Evolutionary conservation across 2,888 invertebrate genomes (phyloP).

Genomic region (Macrostomum cliftonense): DNA sequence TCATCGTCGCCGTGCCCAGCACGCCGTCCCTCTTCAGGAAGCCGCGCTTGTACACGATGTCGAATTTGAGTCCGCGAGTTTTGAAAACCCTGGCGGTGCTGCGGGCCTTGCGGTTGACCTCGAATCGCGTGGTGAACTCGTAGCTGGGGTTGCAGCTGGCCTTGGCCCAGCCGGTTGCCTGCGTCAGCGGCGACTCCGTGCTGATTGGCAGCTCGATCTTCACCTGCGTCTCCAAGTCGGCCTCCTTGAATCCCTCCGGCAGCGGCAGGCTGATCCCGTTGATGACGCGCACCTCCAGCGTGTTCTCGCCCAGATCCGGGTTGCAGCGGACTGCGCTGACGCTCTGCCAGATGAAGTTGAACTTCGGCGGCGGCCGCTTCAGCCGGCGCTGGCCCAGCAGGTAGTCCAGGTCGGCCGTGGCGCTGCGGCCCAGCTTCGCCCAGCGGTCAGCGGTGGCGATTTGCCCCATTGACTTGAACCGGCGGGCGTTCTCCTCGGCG

Average conservation of each 20-base stretch:
- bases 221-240: constrained; percentile 59
- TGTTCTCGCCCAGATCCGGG: constrained; percentile 70
- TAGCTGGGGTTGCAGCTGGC: constrained; percentile 60
- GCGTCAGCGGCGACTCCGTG: constrained; percentile 41
- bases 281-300: constrained; percentile 63
- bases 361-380: constrained; percentile 51
- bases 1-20: constrained; percentile 61
- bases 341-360: constrained; percentile 66
- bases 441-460: too few relatives aligned
- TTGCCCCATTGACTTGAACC: too few relatives aligned
- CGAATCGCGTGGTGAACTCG: constrained; percentile 41
- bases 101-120: constrained; percentile 57
- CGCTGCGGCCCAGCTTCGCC: too few relatives aligned
- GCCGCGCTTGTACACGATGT: constrained; percentile 77
- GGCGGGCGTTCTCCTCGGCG: too few relatives aligned
- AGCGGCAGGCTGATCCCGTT: constrained; percentile 53
- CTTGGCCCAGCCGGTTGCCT: constrained; percentile 58
- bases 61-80: constrained; percentile 67
- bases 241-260: constrained; percentile 53
- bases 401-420: too few relatives aligned
- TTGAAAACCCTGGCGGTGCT: constrained; percentile 69
- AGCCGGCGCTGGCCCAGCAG: constrained; percentile 34
- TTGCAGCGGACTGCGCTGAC: constrained; percentile 60
- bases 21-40: constrained; percentile 71
- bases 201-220: constrained; percentile 8